Conservation (phyloP, 2,797 vertebrate species). For the Orestias chungarensis region DNA sequence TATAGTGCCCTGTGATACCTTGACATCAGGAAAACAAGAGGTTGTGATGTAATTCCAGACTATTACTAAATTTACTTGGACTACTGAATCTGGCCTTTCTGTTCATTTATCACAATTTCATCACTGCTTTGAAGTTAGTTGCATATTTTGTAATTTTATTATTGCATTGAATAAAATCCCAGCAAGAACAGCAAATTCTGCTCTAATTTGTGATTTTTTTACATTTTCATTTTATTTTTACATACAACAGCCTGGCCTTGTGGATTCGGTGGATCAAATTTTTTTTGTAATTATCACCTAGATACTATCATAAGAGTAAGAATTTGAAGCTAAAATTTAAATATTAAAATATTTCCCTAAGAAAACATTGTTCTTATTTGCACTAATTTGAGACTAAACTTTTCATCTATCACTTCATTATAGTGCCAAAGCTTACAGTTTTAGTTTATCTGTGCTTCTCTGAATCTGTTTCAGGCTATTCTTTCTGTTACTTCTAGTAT, state of each 20-base stretch:
- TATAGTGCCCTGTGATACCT: not conserved
- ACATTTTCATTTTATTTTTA: not conserved
- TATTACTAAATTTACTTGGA: not conserved
- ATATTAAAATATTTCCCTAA: not conserved
- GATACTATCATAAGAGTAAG: not conserved
- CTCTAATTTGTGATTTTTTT: not conserved
- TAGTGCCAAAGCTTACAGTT: no score
- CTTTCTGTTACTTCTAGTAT: slow-evolving; percentile 77
- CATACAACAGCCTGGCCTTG: not conserved
- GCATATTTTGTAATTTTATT: not conserved
- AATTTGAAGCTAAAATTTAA: not conserved
- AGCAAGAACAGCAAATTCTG: not conserved
- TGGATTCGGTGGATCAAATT: not conserved
- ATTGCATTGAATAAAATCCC: not conserved
- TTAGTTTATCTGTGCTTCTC: no score
- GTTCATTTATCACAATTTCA: not conserved
- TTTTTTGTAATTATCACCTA: not conserved
- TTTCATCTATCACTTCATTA: not conserved
- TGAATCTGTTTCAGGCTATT: not conserved
- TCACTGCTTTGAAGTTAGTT: not conserved
- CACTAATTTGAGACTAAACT: not conserved
- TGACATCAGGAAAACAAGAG: not conserved
- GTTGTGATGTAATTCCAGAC: not conserved
- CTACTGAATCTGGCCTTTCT: not conserved
- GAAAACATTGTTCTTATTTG: not conserved